phyloP scores from a whole-genome alignment of 92 coral and sea anemone genomes.

The Chrysogorgia sp. region DNA sequence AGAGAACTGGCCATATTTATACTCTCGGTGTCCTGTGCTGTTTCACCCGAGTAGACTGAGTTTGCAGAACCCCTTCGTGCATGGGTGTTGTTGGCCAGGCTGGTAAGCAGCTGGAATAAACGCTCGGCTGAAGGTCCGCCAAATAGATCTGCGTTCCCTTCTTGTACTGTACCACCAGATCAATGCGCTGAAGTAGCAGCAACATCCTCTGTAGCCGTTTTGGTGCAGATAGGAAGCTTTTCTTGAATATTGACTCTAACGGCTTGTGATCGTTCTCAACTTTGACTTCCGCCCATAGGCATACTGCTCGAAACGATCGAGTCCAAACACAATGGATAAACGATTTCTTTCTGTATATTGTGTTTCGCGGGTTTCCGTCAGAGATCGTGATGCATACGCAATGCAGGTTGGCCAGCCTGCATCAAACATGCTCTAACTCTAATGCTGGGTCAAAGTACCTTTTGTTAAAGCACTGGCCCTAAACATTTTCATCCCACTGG shows the following conservation, averaged over 20 bases:
- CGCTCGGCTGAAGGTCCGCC: slow-evolving; percentile 57
- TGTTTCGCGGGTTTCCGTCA: neutral
- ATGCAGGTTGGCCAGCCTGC: slow-evolving; percentile 18
- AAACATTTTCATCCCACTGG: slow-evolving; percentile 31
- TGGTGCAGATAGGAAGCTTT: slow-evolving; percentile 55
- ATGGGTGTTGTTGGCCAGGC: neutral
- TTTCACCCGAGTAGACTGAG: slow-evolving; percentile 14
- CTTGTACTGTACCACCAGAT: slow-evolving; percentile 59
- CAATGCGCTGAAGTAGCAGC: slow-evolving; percentile 54
- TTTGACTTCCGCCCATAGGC: slow-evolving; percentile 55
- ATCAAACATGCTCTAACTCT: slow-evolving; percentile 6
- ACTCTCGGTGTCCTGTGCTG: slow-evolving; percentile 39
- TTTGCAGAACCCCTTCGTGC: too few relatives aligned
- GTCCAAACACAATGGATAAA: slow-evolving; percentile 48
- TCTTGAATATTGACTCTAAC: slow-evolving; percentile 48
- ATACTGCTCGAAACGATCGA: slow-evolving; percentile 55
- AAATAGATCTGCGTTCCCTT: slow-evolving; percentile 56
- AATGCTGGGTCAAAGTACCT: slow-evolving; percentile 48
- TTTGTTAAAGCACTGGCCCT: slow-evolving; percentile 6
- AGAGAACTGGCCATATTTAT: slow-evolving; percentile 34
- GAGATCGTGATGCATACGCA: slow-evolving; percentile 26
- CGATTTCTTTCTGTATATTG: slow-evolving; percentile 11
- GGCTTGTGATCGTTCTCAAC: slow-evolving; percentile 67
- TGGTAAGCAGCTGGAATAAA: slow-evolving; percentile 28
- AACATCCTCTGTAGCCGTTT: slow-evolving; percentile 57